A percentile compares a stretch with the other conserved stretches of the same genome.
Evolutionary conservation across 2,113 vertebrate species (phyloP).

Genomic region (Rissa tridactyla): DNA sequence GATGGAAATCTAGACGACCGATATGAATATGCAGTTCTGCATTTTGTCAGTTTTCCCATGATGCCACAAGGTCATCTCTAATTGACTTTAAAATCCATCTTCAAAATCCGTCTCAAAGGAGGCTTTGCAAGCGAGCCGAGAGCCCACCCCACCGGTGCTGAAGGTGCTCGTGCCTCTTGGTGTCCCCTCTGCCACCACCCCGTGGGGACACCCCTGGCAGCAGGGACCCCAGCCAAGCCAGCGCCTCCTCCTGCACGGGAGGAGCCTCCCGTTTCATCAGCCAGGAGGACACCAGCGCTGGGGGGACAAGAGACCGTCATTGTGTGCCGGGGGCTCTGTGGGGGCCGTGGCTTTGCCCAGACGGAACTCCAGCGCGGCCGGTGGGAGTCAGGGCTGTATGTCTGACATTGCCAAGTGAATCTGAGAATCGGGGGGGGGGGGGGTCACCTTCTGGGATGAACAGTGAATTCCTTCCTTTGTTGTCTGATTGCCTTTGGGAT

Average conservation of each 20-base stretch:
- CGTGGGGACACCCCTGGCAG: fast-evolving
- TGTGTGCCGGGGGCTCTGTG: not conserved
- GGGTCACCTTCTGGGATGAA: not conserved
- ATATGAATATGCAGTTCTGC: not conserved
- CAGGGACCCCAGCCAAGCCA: not conserved
- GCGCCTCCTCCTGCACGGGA: too few relatives aligned
- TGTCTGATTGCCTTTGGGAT: not conserved
- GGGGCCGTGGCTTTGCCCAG: not conserved
- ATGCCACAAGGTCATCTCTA: not conserved
- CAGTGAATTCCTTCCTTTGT: not conserved
- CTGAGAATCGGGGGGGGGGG: not conserved
- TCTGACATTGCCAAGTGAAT: not conserved
- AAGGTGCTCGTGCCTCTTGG: not conserved
- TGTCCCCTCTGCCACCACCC: not conserved
- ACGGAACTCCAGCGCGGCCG: not conserved
- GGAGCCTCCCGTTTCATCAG: not conserved
- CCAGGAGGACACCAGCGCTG: not conserved
- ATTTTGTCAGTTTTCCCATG: not conserved
- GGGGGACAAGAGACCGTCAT: not conserved
- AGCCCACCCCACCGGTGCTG: not conserved
- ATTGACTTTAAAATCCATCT: not conserved
- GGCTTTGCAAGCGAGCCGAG: not conserved
- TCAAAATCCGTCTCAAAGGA: not conserved
- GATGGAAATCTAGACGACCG: not conserved
- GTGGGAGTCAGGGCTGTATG: not conserved